Conservation (phyloP, 1,140 invertebrate genomes). For the Ladona fulva region DNA sequence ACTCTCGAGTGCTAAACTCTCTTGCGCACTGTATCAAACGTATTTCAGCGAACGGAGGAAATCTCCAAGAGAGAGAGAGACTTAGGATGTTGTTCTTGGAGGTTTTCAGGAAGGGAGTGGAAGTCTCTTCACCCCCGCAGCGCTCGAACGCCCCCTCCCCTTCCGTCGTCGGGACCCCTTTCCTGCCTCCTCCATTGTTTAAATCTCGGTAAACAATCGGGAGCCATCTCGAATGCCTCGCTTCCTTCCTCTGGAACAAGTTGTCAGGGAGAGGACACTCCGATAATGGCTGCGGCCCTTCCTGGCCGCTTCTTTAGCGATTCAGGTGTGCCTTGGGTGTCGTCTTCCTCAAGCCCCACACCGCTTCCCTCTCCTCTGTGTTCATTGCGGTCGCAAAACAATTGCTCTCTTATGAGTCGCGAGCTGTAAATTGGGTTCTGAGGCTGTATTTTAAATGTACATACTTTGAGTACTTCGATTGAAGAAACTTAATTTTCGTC, state of each 20-base stretch:
- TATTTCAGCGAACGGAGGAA: too few species aligned
- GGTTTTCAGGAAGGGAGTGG: not conserved
- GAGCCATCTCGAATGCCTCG: not conserved
- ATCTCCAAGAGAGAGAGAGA: too few species aligned
- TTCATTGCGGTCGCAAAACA: too few species aligned
- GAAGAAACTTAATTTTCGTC: too few species aligned
- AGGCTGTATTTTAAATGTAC: too few species aligned
- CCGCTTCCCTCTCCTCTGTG: not conserved
- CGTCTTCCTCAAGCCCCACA: not conserved
- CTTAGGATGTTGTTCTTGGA: not conserved
- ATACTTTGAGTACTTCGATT: too few species aligned
- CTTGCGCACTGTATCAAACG: not conserved
- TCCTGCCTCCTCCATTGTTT: not conserved
- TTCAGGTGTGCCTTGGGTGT: conserved; percentile 6
- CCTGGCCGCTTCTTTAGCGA: not conserved
- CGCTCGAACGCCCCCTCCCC: not conserved
- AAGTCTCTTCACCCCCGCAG: not conserved
- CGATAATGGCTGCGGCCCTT: not conserved
- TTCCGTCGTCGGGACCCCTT: not conserved
- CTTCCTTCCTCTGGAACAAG: not conserved
- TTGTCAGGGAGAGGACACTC: not conserved
- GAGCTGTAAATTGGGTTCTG: too few species aligned
- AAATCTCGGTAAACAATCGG: conserved; percentile 16
- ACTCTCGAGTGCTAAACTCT: not conserved
- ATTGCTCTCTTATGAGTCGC: too few species aligned